Evolutionary conservation across 2,888 invertebrate genomes (phyloP).

Genomic region (Mellilla xanthometata): DNA sequence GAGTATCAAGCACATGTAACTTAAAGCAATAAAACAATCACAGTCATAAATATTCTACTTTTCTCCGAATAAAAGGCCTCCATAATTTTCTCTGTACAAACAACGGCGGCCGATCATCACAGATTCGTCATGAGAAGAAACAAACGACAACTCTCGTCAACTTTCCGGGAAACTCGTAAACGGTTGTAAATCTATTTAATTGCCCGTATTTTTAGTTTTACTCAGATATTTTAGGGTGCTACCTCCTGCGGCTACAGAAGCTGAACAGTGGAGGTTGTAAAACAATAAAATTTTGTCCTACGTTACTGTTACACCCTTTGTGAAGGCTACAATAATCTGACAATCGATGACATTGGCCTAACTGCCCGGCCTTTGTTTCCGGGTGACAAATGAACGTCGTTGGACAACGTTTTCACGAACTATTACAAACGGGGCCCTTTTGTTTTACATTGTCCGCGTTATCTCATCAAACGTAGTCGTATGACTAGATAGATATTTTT

Average conservation of each 20-base stretch:
- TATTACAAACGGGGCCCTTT: slow-evolving; percentile 2
- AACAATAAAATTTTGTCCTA: slow-evolving; percentile 71
- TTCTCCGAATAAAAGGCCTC: slow-evolving; percentile 29
- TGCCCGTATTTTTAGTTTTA: slow-evolving; percentile 62
- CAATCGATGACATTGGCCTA: slow-evolving; percentile 62
- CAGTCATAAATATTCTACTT: slow-evolving; percentile 30
- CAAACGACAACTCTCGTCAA: slow-evolving; percentile 43
- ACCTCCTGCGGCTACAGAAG: slow-evolving; percentile 76
- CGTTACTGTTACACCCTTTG: slow-evolving; percentile 68
- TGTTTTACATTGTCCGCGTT: slow-evolving; percentile 2
- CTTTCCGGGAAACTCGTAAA: slow-evolving; percentile 60
- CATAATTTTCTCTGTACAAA: slow-evolving; percentile 34
- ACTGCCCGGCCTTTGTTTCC: slow-evolving; percentile 60
- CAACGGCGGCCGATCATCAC: slow-evolving; percentile 46
- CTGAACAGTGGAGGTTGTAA: slow-evolving; percentile 52
- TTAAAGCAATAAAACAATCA: slow-evolving; percentile 29
- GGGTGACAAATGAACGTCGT: slow-evolving; percentile 65
- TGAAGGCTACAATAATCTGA: slow-evolving; percentile 34
- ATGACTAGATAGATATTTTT: no score
- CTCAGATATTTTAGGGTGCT: slow-evolving; percentile 64
- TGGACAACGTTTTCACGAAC: slow-evolving; percentile 47
- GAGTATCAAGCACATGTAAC: slow-evolving; percentile 13
- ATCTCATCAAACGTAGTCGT: not conserved
- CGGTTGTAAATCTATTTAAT: slow-evolving; percentile 78
- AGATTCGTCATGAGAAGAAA: slow-evolving; percentile 46